A percentile compares a stretch with the other conserved stretches of the same genome.
Evolutionary conservation across 2,797 vertebrate species (phyloP).

Genomic region (Halcyon smyrnensis): DNA sequence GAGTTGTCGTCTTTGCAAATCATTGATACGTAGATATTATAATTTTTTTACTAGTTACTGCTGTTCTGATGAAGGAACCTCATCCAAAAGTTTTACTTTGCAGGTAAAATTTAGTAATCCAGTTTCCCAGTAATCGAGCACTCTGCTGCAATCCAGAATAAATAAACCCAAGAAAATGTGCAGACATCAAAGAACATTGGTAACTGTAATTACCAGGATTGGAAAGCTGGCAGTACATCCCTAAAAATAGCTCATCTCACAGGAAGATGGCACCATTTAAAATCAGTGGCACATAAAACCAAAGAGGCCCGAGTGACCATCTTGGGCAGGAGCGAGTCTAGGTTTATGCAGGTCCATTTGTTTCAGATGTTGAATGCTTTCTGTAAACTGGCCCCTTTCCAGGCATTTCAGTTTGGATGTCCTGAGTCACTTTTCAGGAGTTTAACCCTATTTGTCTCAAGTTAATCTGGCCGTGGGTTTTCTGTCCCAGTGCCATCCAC

Average conservation of each 20-base stretch:
- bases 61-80: background rate
- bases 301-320: background rate
- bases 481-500: rapidly evolving
- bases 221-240: background rate
- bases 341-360: background rate
- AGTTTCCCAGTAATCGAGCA: background rate
- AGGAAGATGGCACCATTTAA: background rate
- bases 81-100: background rate
- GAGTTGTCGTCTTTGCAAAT: background rate
- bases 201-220: background rate
- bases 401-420: background rate
- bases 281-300: background rate
- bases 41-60: background rate
- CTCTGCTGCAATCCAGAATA: background rate
- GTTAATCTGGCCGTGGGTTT: rapidly evolving
- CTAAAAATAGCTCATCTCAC: background rate
- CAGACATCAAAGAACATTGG: background rate
- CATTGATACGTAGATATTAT: background rate
- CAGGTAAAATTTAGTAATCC: background rate
- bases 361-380: background rate
- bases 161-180: background rate
- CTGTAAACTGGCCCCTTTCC: background rate
- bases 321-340: background rate
- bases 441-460: background rate
- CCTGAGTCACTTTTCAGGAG: background rate